These are phyloP conservation scores for Arrhopalites spinosus DNA, from an alignment of 2,888 invertebrate genomes.

Conservation along the genomic window DNA sequence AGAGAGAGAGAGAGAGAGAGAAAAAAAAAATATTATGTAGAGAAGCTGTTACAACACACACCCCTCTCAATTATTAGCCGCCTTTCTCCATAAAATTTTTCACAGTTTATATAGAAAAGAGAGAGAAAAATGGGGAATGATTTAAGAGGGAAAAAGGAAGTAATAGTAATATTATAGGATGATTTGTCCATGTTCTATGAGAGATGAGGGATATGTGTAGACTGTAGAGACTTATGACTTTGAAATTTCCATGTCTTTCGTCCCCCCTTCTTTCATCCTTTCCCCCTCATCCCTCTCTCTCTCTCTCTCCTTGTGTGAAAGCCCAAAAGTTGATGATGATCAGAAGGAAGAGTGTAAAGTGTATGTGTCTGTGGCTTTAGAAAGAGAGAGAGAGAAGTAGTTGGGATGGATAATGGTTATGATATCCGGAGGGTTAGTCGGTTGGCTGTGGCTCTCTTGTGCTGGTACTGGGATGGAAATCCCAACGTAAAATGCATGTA, in stretches of 20 bases:
- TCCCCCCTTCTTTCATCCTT: background rate
- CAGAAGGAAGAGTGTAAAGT: background rate
- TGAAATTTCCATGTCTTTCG: slow-evolving; percentile 6
- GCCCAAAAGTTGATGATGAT: slow-evolving; percentile 31
- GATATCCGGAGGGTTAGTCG: slow-evolving; percentile 30
- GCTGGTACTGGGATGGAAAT: slow-evolving; percentile 14
- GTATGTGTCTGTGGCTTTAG: background rate
- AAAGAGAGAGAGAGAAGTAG: slow-evolving; percentile 7
- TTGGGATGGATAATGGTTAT: slow-evolving; percentile 29
- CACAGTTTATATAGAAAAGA: slow-evolving; percentile 11
- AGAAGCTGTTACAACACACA: too few relatives aligned
- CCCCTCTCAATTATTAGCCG: background rate
- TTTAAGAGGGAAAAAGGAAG: background rate
- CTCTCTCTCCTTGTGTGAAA: background rate
- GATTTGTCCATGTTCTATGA: too few relatives aligned
- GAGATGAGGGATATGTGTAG: background rate
- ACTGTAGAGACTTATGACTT: slow-evolving; percentile 2
- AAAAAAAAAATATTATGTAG: too few relatives aligned
- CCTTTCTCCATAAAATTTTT: too few relatives aligned
- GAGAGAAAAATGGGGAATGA: background rate
- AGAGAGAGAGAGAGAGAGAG: background rate
- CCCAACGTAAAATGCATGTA: background rate
- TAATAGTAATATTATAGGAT: background rate
- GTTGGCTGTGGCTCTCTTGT: background rate
- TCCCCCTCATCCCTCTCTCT: slow-evolving; percentile 8